These are phyloP conservation scores for Ceratina japonica DNA, from an alignment of 1,140 invertebrate genomes.

Conservation along the genomic window DNA sequence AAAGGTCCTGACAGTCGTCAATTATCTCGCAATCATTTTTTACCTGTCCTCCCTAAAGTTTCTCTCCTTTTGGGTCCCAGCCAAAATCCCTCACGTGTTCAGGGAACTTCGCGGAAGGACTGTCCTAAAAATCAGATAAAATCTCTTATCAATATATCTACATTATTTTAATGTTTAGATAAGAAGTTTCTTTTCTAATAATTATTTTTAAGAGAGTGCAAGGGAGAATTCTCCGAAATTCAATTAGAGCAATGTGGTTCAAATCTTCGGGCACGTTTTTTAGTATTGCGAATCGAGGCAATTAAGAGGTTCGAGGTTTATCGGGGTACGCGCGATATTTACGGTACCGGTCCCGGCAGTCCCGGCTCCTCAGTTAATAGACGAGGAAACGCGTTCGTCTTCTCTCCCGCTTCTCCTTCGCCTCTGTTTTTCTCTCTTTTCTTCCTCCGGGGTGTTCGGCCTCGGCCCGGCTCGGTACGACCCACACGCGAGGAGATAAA, in stretches of 20 bases:
- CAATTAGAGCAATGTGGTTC: background rate
- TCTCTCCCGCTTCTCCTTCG: constrained; percentile 2
- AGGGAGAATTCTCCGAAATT: background rate
- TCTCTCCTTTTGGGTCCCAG: constrained; percentile 18
- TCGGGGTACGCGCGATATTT: constrained; percentile 63
- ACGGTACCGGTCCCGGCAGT: constrained; percentile 58
- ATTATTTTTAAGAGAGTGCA: background rate
- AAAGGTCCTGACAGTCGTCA: constrained; percentile 51
- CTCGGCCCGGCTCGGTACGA: constrained; percentile 52
- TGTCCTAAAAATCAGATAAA: too few relatives aligned
- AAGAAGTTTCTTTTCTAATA: too few relatives aligned
- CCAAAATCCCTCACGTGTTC: background rate
- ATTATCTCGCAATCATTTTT: constrained; percentile 55
- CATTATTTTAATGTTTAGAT: too few relatives aligned
- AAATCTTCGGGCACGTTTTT: background rate
- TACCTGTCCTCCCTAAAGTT: constrained; percentile 32
- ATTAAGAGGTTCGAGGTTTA: constrained; percentile 64
- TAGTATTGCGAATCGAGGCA: constrained; percentile 19
- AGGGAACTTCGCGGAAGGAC: background rate
- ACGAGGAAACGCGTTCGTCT: constrained; percentile 56
- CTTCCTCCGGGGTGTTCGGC: constrained; percentile 32
- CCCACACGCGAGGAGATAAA: constrained; percentile 72
- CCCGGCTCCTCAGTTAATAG: constrained; percentile 64
- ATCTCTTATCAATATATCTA: too few relatives aligned
- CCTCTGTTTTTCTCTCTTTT: constrained; percentile 53